Evolutionary conservation across 2,113 vertebrate genomes (phyloP).

Genomic region (Crotalus horridus): DNA sequence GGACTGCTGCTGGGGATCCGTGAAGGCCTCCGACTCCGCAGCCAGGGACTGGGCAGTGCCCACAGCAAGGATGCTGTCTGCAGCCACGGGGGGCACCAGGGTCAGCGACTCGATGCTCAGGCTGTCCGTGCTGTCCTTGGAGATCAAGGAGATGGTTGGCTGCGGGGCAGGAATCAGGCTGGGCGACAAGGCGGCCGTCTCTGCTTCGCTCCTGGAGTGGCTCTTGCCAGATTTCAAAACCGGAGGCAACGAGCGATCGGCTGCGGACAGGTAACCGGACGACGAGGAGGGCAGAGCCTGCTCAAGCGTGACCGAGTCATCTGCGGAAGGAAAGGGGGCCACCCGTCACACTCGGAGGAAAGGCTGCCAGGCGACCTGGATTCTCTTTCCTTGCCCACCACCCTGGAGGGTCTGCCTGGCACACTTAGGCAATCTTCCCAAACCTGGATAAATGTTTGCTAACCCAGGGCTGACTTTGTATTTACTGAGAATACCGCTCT

Average conservation of each 20-base stretch:
- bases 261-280: conserved; percentile 52
- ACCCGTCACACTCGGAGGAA: not conserved
- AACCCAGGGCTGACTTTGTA: not conserved
- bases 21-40: conserved; percentile 37
- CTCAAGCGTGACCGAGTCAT: conserved; percentile 73
- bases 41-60: conserved; percentile 48
- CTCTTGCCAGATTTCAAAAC: conserved; percentile 59
- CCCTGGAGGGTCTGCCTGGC: not conserved
- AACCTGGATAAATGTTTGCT: not conserved
- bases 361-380: too few species aligned
- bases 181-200: conserved; percentile 79
- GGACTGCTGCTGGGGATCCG: conserved; percentile 14
- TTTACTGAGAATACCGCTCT: not conserved
- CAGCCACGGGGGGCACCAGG: conserved; percentile 84
- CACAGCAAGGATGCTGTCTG: conserved; percentile 75
- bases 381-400: not conserved
- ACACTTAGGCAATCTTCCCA: not conserved
- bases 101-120: conserved; percentile 92
- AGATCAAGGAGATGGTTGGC: conserved; percentile 91
- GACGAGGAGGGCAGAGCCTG: conserved; percentile 66
- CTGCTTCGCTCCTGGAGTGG: conserved; percentile 49
- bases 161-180: conserved; percentile 91
- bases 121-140: conserved; percentile 73
- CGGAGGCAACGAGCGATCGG: conserved; percentile 45
- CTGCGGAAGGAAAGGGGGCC: conserved; percentile 62